These are phyloP conservation scores for Eilema caniola DNA, from an alignment of 2,888 invertebrate species.

Conservation along the genomic window DNA sequence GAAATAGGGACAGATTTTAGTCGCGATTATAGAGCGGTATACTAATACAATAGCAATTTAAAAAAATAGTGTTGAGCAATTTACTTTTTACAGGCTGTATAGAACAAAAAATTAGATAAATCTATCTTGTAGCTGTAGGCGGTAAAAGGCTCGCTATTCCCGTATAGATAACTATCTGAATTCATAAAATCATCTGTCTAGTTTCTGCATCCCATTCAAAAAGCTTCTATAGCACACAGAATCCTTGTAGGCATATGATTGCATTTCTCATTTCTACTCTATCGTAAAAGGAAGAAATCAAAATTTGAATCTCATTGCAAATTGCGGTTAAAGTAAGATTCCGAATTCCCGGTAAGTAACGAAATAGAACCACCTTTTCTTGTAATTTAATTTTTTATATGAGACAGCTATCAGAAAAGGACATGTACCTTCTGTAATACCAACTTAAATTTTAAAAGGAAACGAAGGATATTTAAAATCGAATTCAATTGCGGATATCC, in stretches of 20 bases:
- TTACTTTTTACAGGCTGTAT: no score
- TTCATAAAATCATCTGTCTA: no score
- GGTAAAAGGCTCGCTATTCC: no score
- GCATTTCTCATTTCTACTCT: not conserved
- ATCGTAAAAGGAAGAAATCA: not conserved
- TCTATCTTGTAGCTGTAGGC: no score
- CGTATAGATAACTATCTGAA: no score
- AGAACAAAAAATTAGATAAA: no score
- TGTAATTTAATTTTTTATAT: conserved; percentile 15
- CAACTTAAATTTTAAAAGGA: conserved; percentile 32
- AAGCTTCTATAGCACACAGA: no score
- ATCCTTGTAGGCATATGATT: no score
- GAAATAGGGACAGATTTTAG: not conserved
- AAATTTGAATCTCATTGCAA: not conserved
- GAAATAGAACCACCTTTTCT: conserved; percentile 13
- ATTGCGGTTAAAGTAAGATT: conserved; percentile 2
- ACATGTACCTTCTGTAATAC: conserved; percentile 22
- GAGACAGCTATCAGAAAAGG: conserved; percentile 9
- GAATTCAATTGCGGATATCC: conserved; percentile 40
- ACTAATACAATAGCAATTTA: not conserved
- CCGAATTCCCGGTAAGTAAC: not conserved
- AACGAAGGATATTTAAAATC: conserved; percentile 31
- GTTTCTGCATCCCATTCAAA: no score
- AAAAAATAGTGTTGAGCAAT: not conserved
- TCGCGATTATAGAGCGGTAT: not conserved